Conservation (phyloP, 1,140 invertebrate species). For the Aphidius gifuensis region DNA sequence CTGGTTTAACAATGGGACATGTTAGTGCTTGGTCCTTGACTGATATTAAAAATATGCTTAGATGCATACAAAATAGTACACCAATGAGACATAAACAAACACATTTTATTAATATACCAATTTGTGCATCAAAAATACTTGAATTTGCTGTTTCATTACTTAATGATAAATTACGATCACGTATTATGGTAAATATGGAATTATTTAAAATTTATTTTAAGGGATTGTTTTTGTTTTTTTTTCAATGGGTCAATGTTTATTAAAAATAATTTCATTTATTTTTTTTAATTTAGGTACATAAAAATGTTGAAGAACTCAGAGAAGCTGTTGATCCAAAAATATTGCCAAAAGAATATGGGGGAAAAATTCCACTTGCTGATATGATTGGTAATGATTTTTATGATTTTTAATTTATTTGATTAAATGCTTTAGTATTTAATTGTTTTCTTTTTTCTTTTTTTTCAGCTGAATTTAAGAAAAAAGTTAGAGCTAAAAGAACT, state of each 20-base stretch:
- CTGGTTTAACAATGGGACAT: conserved; percentile 77
- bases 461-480: conserved; percentile 63
- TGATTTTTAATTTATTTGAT: not conserved
- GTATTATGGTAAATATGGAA: conserved; percentile 64
- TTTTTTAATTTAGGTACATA: conserved; percentile 62
- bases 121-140: conserved; percentile 71
- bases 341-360: conserved; percentile 82
- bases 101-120: conserved; percentile 79
- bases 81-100: conserved; percentile 83
- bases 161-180: conserved; percentile 75
- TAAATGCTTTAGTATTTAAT: not conserved
- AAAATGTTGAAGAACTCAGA: conserved; percentile 66
- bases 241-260: not conserved
- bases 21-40: conserved; percentile 76
- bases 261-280: not conserved
- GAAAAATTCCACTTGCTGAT: conserved; percentile 69
- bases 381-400: conserved; percentile 65
- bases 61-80: conserved; percentile 81
- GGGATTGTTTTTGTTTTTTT: not conserved
- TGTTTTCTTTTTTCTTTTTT: conserved; percentile 16
- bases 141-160: conserved; percentile 75
- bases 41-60: conserved; percentile 73
- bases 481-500: conserved; percentile 62
- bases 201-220: not conserved
- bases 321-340: conserved; percentile 69